Conservation (phyloP, 2,888 invertebrate species). For the Campoplex nolae region DNA sequence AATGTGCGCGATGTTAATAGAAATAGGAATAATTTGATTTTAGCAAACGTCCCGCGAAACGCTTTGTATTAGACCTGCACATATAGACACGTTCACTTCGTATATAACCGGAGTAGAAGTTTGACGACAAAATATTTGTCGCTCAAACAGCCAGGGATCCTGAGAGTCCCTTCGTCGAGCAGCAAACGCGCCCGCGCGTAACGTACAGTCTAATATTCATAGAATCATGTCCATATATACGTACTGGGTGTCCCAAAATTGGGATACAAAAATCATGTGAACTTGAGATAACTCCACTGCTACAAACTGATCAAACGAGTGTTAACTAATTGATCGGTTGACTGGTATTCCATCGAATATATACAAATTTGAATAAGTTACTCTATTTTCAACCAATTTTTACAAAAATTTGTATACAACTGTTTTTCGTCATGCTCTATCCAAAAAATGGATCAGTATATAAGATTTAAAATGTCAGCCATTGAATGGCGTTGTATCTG, state of each 20-base stretch:
- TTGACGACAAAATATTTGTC: slow-evolving; percentile 85
- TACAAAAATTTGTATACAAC: too few relatives aligned
- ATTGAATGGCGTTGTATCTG: too few relatives aligned
- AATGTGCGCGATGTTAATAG: slow-evolving; percentile 61
- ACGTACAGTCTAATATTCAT: slow-evolving; percentile 44
- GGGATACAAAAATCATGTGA: not conserved
- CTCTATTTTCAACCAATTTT: too few relatives aligned
- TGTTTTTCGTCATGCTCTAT: too few relatives aligned
- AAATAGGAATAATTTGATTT: slow-evolving; percentile 80
- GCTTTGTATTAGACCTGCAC: slow-evolving; percentile 84
- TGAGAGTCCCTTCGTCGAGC: slow-evolving; percentile 77
- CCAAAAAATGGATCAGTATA: too few relatives aligned
- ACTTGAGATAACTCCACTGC: too few relatives aligned
- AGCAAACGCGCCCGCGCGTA: slow-evolving; percentile 55
- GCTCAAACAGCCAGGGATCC: slow-evolving; percentile 83
- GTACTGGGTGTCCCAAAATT: not conserved
- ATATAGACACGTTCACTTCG: slow-evolving; percentile 83
- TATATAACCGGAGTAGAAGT: slow-evolving; percentile 80
- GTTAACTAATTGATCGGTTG: too few relatives aligned
- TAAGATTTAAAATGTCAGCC: too few relatives aligned
- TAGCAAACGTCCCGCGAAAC: slow-evolving; percentile 82
- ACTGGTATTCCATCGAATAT: too few relatives aligned
- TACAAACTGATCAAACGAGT: too few relatives aligned
- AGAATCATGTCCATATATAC: slow-evolving; percentile 22
- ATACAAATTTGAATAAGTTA: too few relatives aligned